Base-by-base conservation (phyloP, 2,113 vertebrate genomes). In the Oreocharis arfaki region DNA sequence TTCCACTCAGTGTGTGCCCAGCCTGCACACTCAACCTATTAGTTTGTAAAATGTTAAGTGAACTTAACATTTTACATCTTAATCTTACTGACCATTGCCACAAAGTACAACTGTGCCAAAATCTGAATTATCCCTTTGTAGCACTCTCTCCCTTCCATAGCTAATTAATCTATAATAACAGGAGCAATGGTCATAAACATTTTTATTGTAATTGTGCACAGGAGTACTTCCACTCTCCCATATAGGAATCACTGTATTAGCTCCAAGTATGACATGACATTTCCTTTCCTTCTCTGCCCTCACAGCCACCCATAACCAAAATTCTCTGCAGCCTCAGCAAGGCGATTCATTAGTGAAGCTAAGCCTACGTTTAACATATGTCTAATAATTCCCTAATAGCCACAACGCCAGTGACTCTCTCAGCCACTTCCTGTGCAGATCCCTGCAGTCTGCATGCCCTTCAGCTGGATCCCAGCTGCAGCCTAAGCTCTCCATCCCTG, bases 311-410 rank as follows among this genome's bases (percentile, higher is more conserved):
- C 52, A 39, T 77, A 60, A 71, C 55, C 47, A 69, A 93, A 93
- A 84, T 24, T 84, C 74, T 60, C 44, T 90, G 68, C 49, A 92
- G 44, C 47, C 16, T 16, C 47, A 57, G 88, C 52, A 81, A 94
- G 73, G 73, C 59, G 57, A 89, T 93, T 92, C 84, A 57, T 95
- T 95, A 89, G 65, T 39, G 39, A 82, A 65, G 79, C 53, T 39
- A 67, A 94, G 69, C 61, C 88, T 65, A 11, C 65, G 41, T 92
- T 92, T 95, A 87, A 78, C 92, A 93, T 83, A 77, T 90, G 71
- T 80, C 86, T 89, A 94, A 81, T 90, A 97, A 96, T 94, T 95
- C 88, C 80, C 69, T 87, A 84, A 84, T 68, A 90, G 92, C 90
- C 82, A 76, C 75, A 50, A 52, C 1, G 5, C 91, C 85, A 86